Percentiles rank a stretch among this genome's conserved stretches.
phyloP scores from a whole-genome alignment of 2,888 invertebrate genomes.

The Chalcis sispes region DNA sequence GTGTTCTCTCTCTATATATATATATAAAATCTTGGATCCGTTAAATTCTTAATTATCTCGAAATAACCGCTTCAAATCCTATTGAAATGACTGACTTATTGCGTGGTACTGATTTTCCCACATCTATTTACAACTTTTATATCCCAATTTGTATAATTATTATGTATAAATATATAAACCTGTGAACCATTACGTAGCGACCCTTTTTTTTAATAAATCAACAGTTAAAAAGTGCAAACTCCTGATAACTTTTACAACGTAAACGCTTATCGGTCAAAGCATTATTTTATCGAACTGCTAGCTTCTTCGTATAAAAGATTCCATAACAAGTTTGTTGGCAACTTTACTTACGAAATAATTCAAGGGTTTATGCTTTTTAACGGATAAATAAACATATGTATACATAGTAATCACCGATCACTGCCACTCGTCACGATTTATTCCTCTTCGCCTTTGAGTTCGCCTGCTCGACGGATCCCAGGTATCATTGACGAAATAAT shows the following conservation, averaged over 20 bases:
- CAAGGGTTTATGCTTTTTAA: constrained; percentile 49
- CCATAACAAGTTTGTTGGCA: too few species aligned
- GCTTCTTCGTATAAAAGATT: too few species aligned
- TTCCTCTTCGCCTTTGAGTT: constrained; percentile 41
- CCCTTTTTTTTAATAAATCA: constrained; percentile 59
- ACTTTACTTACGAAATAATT: too few species aligned
- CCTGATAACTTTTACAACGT: constrained; percentile 27
- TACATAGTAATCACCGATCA: constrained; percentile 57
- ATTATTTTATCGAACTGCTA: too few species aligned
- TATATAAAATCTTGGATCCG: constrained; percentile 6
- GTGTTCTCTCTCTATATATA: constrained; percentile 21
- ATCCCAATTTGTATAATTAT: constrained; percentile 43
- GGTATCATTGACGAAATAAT: constrained; percentile 31
- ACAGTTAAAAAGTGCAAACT: constrained; percentile 52
- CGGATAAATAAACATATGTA: constrained; percentile 27
- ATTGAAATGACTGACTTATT: constrained; percentile 58
- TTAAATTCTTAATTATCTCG: constrained; percentile 15
- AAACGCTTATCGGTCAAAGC: too few species aligned
- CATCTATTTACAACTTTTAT: constrained; percentile 58
- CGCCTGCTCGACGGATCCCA: constrained; percentile 32
- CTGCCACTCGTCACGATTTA: constrained; percentile 56
- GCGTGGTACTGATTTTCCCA: constrained; percentile 67
- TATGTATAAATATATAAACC: constrained; percentile 62
- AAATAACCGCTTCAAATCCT: constrained; percentile 53
- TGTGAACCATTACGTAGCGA: constrained; percentile 76